Percentiles rank a stretch among this genome's conserved stretches.
Evolutionary conservation across 2,113 vertebrate species (phyloP).

Genomic region (Euleptes europaea): DNA sequence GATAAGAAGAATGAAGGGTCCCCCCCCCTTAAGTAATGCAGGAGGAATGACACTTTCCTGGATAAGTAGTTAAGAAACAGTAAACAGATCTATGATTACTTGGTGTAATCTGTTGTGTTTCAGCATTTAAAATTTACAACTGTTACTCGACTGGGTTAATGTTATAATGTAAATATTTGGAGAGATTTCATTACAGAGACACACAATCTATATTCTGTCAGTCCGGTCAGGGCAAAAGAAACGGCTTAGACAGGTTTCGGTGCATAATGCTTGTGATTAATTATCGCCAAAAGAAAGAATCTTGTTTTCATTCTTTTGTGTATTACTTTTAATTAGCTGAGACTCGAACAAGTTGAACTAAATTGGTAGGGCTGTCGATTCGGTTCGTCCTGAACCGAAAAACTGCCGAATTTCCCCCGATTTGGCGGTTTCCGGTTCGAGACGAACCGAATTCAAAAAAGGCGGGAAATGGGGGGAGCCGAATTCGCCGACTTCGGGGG

Average conservation of each 20-base stretch:
- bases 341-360: conserved; percentile 56
- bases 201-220: conserved; percentile 6
- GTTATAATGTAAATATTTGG: conserved; percentile 16
- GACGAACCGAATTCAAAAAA: too few species aligned
- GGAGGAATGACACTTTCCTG: conserved; percentile 29
- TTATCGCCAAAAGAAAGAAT: conserved; percentile 36
- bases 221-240: conserved; percentile 18
- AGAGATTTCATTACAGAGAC: background rate
- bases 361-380: too few species aligned
- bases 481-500: too few species aligned
- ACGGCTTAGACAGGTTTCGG: conserved; percentile 28
- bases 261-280: conserved; percentile 41
- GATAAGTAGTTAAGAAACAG: conserved; percentile 33
- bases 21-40: background rate
- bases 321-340: conserved; percentile 49
- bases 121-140: conserved; percentile 43
- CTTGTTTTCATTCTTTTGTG: conserved; percentile 38
- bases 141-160: conserved; percentile 25
- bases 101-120: conserved; percentile 2
- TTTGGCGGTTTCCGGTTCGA: too few species aligned
- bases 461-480: too few species aligned
- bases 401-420: too few species aligned
- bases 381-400: too few species aligned
- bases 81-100: conserved; percentile 39
- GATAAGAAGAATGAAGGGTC: conserved; percentile 23